phyloP scores from a whole-genome alignment of 2,888 invertebrate genomes.

The Xestobium rufovillosum region DNA sequence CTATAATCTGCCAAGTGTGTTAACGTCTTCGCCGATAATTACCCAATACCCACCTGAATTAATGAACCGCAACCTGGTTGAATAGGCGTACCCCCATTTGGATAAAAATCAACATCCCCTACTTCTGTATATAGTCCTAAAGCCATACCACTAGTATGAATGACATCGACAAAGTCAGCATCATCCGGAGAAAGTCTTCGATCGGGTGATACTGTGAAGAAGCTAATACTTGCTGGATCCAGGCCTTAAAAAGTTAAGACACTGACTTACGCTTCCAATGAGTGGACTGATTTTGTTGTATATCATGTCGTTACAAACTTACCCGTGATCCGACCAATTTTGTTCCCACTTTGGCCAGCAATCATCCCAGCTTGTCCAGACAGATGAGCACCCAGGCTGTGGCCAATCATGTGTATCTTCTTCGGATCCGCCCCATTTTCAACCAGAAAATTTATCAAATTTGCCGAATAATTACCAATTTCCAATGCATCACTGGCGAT shows the following conservation, averaged over 20 bases:
- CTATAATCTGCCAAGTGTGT: conserved; percentile 41
- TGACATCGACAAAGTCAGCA: conserved; percentile 66
- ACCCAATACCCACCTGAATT: conserved; percentile 35
- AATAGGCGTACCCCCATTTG: conserved; percentile 57
- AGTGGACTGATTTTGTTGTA: too few species aligned
- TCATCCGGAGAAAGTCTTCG: conserved; percentile 55
- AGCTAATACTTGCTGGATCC: conserved; percentile 64
- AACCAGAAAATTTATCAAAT: conserved; percentile 41
- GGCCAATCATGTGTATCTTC: conserved; percentile 50
- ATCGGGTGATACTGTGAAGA: conserved; percentile 41
- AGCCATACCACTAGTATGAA: conserved; percentile 64
- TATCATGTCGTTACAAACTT: conserved; percentile 6
- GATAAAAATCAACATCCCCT: conserved; percentile 69
- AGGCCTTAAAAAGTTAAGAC: conserved; percentile 38
- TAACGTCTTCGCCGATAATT: neutral
- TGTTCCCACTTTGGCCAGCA: conserved; percentile 16
- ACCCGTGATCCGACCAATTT: conserved; percentile 31
- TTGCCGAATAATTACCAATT: conserved; percentile 47
- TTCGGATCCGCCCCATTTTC: conserved; percentile 33
- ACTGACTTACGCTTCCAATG: too few species aligned
- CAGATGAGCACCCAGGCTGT: conserved; percentile 53
- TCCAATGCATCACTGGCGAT: conserved; percentile 39
- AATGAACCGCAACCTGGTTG: conserved; percentile 61
- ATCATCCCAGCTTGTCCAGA: conserved; percentile 39
- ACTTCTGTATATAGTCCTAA: conserved; percentile 54